Evolutionary conservation across 2,888 invertebrate genomes (phyloP), one percentile per base, ranked within the genome.

Genomic region (Cinara cedri): DNA sequence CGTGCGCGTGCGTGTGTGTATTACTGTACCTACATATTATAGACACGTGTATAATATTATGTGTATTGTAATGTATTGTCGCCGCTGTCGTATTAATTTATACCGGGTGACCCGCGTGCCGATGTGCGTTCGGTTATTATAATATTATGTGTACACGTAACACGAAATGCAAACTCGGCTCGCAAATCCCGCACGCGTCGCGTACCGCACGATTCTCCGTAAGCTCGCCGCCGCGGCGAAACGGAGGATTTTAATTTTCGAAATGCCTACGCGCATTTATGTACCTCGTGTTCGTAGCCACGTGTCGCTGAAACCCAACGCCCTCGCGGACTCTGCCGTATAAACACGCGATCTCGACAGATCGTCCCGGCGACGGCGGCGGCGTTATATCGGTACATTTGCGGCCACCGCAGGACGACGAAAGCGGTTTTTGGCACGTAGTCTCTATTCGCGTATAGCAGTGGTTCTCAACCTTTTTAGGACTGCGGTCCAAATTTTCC

Each of bases 361-460:
- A 3, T 65, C 16, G 14, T 62, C 34, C 21, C 24, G 70, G 51
- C 1, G 10, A 19, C n/a, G n/a, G n/a, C n/a, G n/a, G n/a, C n/a
- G n/a, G n/a, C n/a, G n/a, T n/a, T n/a, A n/a, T n/a, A n/a, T n/a
- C n/a, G n/a, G 19, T n/a, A 19, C 19, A 51, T 16, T 34, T 34
- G 11, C 34, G 3, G 34, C 34, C 34, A 6, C 34, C 19, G 21
- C 8, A 34, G 1, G 24, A 44, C 44, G 19, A 76, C 4, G 55
- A 76, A 66, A 76, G 66, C 55, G 44, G 66, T 66, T 76, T 65
- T 57, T 76, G 57, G 74, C 63, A 65, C 54, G 74, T n/a, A n/a
- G n/a, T 65, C 34, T 74, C 21, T 51, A 3, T 3, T 46, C 10
- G 26, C 9, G 13, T 10, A 14, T 34, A n/a, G n/a, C n/a, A n/a